Evolutionary conservation across 2,888 invertebrate genomes (phyloP), one percentile per base, ranked within the genome.

Genomic region (Drosophila macrospina): DNA sequence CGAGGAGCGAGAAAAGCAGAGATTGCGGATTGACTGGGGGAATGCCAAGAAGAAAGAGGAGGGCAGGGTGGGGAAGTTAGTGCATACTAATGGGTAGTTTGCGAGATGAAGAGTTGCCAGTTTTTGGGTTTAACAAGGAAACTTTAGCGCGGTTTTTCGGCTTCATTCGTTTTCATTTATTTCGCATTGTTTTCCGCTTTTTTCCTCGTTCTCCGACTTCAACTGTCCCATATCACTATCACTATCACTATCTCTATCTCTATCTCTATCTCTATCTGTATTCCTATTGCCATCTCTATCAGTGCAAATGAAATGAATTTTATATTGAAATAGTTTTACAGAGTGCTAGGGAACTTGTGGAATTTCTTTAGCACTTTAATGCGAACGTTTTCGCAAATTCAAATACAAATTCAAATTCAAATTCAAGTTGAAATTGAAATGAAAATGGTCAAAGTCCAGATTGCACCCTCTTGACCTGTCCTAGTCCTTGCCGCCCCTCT

Each of bases 291-390:
- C 36, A 11, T 30, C 41, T 45, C 37, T 34, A 45, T 57, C 36
- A 37, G 28, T 55, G 56, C 50, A 86, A 84, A 75, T 69, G 85
- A 78, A 83, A 86, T 83, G 83, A 83, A 83, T 83, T 83, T 83
- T 86, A 83, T 86, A 83, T 83, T 83, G 87, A 86, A 83, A 83
- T 83, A 86, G 83, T 83, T 83, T 72, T 69, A 62, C 65, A 30
- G 37, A 30, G 16, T 16, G 45, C 11, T 15, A 28, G 36, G 51
- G 36, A 62, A 57, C 70, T 69, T 78, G 78, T 71, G 69, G 76
- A 66, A 73, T 78, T 69, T 71, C 66, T 79, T 70, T 56, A 42
- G 68, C 59, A 47, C 28, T 71, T 69, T 54, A 68, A 76, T 60
- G 60, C 69, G 54, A 68, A 60, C 68, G 56, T 48, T 69, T 67